A percentile compares a stretch with the other conserved stretches of the same genome.
These are phyloP conservation scores for Loxodonta africana DNA, from an alignment of 2,113 vertebrate species.

Conservation along the genomic window DNA sequence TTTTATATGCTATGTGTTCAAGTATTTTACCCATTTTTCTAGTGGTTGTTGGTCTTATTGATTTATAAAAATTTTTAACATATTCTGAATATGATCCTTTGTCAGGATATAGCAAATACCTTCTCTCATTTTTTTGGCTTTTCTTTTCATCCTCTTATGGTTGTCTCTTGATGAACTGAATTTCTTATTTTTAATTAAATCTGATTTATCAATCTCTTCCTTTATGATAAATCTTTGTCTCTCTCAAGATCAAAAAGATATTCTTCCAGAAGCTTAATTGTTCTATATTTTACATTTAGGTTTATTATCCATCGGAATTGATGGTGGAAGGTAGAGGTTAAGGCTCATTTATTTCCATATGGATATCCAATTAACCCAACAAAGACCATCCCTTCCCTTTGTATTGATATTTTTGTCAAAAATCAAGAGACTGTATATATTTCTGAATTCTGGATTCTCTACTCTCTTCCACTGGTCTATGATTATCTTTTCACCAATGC, in stretches of 20 bases:
- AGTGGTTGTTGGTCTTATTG: background rate
- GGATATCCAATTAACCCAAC: background rate
- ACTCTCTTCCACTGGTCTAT: background rate
- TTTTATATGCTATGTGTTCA: background rate
- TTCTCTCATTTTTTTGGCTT: background rate
- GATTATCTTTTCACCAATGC: background rate
- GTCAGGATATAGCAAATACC: background rate
- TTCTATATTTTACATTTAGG: background rate
- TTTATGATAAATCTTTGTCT: background rate
- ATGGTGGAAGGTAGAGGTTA: background rate
- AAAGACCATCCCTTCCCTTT: background rate
- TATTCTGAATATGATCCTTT: background rate
- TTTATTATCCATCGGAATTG: background rate
- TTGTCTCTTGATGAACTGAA: background rate
- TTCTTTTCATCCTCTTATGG: background rate
- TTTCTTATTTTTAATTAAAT: background rate
- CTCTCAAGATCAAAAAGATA: background rate
- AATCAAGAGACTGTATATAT: background rate
- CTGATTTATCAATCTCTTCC: background rate
- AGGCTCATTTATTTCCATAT: background rate
- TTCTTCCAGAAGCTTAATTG: background rate
- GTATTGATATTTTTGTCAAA: background rate
- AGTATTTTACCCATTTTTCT: background rate
- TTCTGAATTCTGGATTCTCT: background rate
- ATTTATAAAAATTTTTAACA: background rate